Base-by-base conservation (phyloP, 2,888 invertebrate species). In the Ormyrus labotus region DNA sequence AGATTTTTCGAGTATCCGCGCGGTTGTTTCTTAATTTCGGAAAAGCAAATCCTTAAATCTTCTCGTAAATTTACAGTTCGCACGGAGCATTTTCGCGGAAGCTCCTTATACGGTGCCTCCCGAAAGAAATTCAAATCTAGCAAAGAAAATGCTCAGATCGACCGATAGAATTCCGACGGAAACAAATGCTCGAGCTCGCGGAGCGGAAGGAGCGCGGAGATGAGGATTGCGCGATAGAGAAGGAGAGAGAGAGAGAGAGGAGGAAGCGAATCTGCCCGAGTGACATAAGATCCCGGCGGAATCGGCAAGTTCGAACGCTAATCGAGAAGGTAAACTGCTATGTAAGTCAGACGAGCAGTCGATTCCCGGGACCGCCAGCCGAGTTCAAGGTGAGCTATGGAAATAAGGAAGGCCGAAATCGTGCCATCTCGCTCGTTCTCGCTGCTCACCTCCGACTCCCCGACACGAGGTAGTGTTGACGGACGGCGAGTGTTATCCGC, bases 361-460 rank as follows among this genome's bases (percentile, higher is more conserved):
- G 77, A 81, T 81, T 77, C 51, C 68, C 67, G 61, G 61, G 47
- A 9, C 61, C 8, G 57, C 9, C 9, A 53, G 3, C n/a, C 58
- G 80, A 77, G 77, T 81, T 81, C 77, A 81, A 81, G 80, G 80
- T 77, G 77, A 81, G 10, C 6, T 72, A 76, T 72, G 68, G 77
- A 68, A 77, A 72, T 77, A 51, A 69, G 63, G 53, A 71, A 75
- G 71, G 71, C 55, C 75, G 67, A 60, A 60, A 55, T 53, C 75
- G 53, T 50, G 13, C 51, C 34, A 34, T 53, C 53, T 19, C 34
- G 6, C 67, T 34, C 10, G 10, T 34, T 34, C 53, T 51, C 34
- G 34, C 3, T 34, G 34, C 34, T 34, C 3, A 2, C 19, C 34
- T 34, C 34, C 34, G 34, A 34, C 34, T 34, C 34, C 34, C 53